A percentile compares a stretch with the other conserved stretches of the same genome.
These are phyloP conservation scores for Ptychochromis oligacanthus DNA, from an alignment of 2,113 vertebrate species.

Conservation along the genomic window DNA sequence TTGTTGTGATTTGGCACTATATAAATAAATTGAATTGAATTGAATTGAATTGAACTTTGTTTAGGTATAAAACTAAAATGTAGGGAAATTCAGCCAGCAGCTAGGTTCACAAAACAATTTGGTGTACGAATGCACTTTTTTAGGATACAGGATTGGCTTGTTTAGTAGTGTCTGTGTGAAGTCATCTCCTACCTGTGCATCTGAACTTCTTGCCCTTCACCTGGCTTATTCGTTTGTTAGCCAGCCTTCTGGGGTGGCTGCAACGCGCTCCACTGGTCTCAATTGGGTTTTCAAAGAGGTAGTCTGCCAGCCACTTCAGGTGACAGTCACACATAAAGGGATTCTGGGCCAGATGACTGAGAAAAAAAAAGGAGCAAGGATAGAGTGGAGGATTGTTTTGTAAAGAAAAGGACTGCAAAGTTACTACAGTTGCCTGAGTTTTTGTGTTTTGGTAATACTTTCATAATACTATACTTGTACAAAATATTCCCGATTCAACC, in stretches of 20 bases:
- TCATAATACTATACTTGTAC: not conserved
- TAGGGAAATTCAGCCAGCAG: not conserved
- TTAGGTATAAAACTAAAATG: not conserved
- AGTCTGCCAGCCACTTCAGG: conserved; percentile 99
- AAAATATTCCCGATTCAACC: not conserved
- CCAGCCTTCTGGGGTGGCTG: conserved; percentile 94
- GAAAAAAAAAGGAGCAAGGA: not conserved
- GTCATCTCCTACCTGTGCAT: conserved; percentile 91
- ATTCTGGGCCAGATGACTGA: conserved; percentile 97
- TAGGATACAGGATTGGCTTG: not conserved
- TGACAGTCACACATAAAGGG: conserved; percentile 99
- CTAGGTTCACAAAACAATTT: not conserved
- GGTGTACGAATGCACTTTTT: not conserved
- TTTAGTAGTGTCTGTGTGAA: not conserved
- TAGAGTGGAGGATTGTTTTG: not conserved
- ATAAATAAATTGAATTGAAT: too few relatives aligned
- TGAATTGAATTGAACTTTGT: too few relatives aligned
- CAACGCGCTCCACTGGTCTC: conserved; percentile 98
- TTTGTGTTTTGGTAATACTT: not conserved
- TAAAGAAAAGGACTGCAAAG: not conserved
- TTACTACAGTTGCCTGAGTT: not conserved
- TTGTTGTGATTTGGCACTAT: too few relatives aligned
- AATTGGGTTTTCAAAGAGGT: conserved; percentile 97
- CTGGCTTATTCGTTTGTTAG: conserved; percentile 99
- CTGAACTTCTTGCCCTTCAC: conserved; percentile 99